Evolutionary conservation across 2,113 vertebrate genomes (phyloP).

Genomic region (Heteronetta atricapilla): DNA sequence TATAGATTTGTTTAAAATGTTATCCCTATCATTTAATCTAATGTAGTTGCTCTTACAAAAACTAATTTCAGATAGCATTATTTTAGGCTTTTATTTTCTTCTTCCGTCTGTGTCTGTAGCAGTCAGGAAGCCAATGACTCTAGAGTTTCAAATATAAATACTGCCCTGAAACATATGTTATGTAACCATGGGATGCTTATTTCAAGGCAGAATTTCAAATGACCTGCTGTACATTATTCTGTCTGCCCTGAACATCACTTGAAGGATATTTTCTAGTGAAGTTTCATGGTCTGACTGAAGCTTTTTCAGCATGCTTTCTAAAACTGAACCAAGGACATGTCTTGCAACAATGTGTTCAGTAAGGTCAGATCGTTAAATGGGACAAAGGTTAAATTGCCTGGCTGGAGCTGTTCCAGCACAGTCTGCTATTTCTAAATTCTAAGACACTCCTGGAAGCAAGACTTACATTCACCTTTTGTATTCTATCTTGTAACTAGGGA

Average conservation of each 20-base stretch:
- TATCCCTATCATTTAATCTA: not conserved
- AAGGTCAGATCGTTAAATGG: not conserved
- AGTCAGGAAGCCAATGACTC: not conserved
- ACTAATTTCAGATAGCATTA: not conserved
- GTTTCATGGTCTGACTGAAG: not conserved
- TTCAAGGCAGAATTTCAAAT: not conserved
- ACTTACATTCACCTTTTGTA: not conserved
- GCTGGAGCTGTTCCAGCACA: slow-evolving; percentile 24
- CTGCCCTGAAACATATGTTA: not conserved
- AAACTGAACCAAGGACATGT: not conserved
- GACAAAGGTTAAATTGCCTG: not conserved
- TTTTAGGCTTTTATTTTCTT: not conserved
- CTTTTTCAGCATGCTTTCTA: not conserved
- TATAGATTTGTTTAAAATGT: not conserved
- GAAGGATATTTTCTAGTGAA: not conserved
- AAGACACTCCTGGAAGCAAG: not conserved
- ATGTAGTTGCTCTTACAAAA: not conserved
- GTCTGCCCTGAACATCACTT: not conserved
- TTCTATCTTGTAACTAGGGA: not conserved
- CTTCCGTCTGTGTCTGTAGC: not conserved
- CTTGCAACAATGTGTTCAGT: not conserved
- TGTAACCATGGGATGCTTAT: not conserved
- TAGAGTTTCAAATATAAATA: not conserved
- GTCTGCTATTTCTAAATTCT: not conserved
- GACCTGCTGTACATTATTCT: not conserved